phyloP scores from a whole-genome alignment of 1,140 invertebrate species.

The Magallana gigas region DNA sequence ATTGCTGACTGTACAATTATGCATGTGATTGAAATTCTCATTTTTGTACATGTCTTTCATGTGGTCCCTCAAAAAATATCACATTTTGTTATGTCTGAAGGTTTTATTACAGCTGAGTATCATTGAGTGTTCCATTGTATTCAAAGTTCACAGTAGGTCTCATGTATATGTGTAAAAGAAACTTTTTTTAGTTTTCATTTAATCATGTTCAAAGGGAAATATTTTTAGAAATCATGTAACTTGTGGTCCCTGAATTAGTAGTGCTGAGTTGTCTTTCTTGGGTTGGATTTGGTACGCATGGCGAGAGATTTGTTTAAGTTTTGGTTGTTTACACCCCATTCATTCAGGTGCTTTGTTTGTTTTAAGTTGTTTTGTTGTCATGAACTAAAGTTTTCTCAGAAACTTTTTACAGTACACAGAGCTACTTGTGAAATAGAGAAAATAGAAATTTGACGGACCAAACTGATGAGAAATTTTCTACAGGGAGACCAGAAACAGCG shows the following conservation, averaged over 20 bases:
- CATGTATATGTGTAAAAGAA: no score
- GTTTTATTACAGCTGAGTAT: neutral
- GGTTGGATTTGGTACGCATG: neutral
- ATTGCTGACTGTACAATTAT: neutral
- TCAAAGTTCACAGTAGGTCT: no score
- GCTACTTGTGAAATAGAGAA: no score
- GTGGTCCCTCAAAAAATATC: neutral
- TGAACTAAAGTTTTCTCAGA: neutral
- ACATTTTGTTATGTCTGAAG: neutral
- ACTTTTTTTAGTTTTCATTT: no score
- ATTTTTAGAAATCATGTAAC: constrained; percentile 1
- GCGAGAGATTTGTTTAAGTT: neutral
- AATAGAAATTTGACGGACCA: no score
- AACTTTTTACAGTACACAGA: neutral
- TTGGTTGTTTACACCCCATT: neutral
- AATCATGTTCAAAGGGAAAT: neutral
- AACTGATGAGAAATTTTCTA: no score
- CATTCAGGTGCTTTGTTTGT: constrained; percentile 9
- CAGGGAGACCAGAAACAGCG: no score
- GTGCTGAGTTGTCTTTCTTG: constrained; percentile 15
- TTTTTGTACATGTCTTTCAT: constrained; percentile 2
- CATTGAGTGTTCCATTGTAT: no score
- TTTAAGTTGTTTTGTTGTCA: constrained; percentile 14
- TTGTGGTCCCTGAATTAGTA: neutral
- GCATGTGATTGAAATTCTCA: neutral